These are phyloP conservation scores for Psammodynastes pulverulentus DNA, from an alignment of 2,113 vertebrate species.

Conservation along the genomic window DNA sequence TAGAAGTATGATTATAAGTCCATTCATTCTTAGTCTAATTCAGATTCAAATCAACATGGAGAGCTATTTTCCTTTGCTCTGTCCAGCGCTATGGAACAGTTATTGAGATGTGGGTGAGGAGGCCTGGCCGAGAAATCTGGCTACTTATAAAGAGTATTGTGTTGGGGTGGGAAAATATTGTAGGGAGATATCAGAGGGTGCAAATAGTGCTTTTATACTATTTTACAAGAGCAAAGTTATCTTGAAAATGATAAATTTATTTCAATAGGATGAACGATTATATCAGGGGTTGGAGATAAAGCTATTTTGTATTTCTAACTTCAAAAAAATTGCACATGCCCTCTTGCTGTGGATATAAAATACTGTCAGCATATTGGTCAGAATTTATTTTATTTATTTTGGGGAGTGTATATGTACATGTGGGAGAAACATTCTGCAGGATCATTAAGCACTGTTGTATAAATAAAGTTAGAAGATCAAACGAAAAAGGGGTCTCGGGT, in stretches of 20 bases:
- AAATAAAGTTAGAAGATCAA: conserved; percentile 87
- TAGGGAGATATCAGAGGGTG: conserved; percentile 18
- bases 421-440: conserved; percentile 61
- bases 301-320: conserved; percentile 79
- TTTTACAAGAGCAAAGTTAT: conserved; percentile 67
- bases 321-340: conserved; percentile 74
- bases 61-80: conserved; percentile 30
- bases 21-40: conserved; percentile 48
- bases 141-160: background rate
- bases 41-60: conserved; percentile 34
- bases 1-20: conserved; percentile 46
- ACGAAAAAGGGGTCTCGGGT: conserved; percentile 80
- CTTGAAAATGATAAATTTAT: conserved; percentile 73
- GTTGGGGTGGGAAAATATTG: background rate
- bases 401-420: conserved; percentile 41
- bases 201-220: conserved; percentile 53
- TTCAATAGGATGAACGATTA: conserved; percentile 70
- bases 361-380: conserved; percentile 74
- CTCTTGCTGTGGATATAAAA: conserved; percentile 80
- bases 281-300: conserved; percentile 64
- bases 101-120: background rate
- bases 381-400: conserved; percentile 51
- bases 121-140: background rate
- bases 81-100: conserved; percentile 23
- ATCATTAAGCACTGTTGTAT: conserved; percentile 86